Percentiles rank a stretch among this genome's conserved stretches.
phyloP scores from a whole-genome alignment of 2,113 vertebrate species.

The Calidris pugnax region DNA sequence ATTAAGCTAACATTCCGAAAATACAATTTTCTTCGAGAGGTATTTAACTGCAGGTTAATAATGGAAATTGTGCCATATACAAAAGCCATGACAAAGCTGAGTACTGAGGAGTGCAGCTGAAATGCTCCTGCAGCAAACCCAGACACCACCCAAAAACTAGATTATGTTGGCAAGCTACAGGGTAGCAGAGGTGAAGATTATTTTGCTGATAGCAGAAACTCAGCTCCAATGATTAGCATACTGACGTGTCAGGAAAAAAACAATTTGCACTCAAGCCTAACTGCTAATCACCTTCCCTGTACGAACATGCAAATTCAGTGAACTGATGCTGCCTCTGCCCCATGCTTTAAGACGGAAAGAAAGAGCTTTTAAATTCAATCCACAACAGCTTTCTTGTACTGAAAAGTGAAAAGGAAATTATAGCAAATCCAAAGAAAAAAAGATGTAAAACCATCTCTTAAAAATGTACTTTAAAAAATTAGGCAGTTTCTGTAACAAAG shows the following conservation, averaged over 20 bases:
- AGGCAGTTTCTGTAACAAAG: background rate
- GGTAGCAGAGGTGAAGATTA: background rate
- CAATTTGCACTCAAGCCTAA: background rate
- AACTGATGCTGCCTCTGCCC: background rate
- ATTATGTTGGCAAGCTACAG: background rate
- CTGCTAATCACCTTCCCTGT: background rate
- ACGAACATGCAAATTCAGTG: background rate
- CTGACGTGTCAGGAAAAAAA: background rate
- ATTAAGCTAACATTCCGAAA: background rate
- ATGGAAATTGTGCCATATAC: background rate
- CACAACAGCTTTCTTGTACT: background rate
- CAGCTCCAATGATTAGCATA: background rate
- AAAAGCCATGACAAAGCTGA: background rate
- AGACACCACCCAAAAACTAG: background rate
- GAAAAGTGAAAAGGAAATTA: slow-evolving; percentile 17
- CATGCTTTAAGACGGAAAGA: background rate
- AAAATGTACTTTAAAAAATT: background rate
- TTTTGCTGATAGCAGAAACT: slow-evolving; percentile 33
- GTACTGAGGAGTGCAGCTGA: background rate
- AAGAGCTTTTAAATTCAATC: background rate
- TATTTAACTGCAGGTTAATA: background rate
- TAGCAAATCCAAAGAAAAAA: background rate
- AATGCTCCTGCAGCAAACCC: background rate
- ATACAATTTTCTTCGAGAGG: background rate
- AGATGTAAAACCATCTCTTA: background rate